These are phyloP conservation scores for Laticauda colubrina DNA, from an alignment of 2,113 vertebrate genomes.

Conservation along the genomic window DNA sequence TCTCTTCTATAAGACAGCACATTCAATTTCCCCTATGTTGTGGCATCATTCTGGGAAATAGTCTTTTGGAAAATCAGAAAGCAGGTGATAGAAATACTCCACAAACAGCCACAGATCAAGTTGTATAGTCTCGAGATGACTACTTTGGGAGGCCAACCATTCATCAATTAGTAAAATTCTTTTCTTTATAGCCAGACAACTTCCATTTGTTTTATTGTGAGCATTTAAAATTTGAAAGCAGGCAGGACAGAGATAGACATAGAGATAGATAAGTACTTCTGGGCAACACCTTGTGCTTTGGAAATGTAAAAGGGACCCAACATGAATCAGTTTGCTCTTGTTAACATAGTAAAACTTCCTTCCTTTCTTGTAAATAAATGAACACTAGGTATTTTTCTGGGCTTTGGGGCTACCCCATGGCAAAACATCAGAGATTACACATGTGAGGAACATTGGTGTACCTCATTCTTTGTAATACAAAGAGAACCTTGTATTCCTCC, in stretches of 20 bases:
- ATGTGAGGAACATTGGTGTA: not conserved
- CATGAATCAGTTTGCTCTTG: not conserved
- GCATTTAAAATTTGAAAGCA: not conserved
- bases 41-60: no score
- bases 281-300: not conserved
- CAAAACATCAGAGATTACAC: not conserved
- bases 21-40: no score
- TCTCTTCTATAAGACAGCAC: no score
- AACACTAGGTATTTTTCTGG: not conserved
- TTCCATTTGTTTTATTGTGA: no score
- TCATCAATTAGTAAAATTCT: no score
- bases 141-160: no score
- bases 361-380: not conserved
- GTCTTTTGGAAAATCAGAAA: no score
- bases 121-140: no score
- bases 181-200: no score
- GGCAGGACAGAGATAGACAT: not conserved
- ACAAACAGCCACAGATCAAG: no score
- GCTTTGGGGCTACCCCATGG: not conserved
- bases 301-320: not conserved
- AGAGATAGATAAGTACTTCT: not conserved
- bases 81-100: no score
- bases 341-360: not conserved
- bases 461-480: not conserved
- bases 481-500: no score